Evolutionary conservation across 1,140 invertebrate genomes (phyloP), one percentile per base, ranked within the genome.

Genomic region (Liolophura sinensis): DNA sequence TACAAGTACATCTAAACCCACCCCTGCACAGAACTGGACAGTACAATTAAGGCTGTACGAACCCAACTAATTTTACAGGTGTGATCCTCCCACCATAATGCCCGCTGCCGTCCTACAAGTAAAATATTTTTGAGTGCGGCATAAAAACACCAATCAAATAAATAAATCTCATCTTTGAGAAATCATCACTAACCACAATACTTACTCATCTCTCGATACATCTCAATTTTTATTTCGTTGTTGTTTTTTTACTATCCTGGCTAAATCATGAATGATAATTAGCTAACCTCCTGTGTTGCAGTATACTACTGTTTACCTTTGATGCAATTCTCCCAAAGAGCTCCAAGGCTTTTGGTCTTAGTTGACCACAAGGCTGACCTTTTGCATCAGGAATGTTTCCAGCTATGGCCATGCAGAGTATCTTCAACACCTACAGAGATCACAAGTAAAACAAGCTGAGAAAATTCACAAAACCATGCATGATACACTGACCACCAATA

Each of bases 291-390:
- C 56, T 24, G 14, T 5, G 6, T 57, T 25, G 40, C 18, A 18
- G 22, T 24, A 61, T 18, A 15, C 9, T 20, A 24, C 18, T 12
- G 16, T 48, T 48, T 49, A 82, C 81, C 75, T 82, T 78, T 14
- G 82, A 84, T 25, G 93, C 93, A 27, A 97, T 88, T 67, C 92
- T 88, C 1, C 93, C 94, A 78, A 97, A 90, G 27, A 97, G 86
- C 78, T 93, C 89, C 22, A 91, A 82, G 0, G 89, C 83, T 73
- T 90, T 89, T 71, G 90, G 88, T 62, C 74, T 78, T 12, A 86
- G 78, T 20, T 85, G 87, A 52, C 83, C 83, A 6, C 86, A 74
- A 63, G 87, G 77, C 61, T 86, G 84, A 4, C 87, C 88, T 59
- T 89, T 81, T 6, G 85, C 80, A 76, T 92, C 91, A 12, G 83